These are phyloP conservation scores for Numenius phaeopus DNA, from an alignment of 2,797 vertebrate species.

Conservation along the genomic window DNA sequence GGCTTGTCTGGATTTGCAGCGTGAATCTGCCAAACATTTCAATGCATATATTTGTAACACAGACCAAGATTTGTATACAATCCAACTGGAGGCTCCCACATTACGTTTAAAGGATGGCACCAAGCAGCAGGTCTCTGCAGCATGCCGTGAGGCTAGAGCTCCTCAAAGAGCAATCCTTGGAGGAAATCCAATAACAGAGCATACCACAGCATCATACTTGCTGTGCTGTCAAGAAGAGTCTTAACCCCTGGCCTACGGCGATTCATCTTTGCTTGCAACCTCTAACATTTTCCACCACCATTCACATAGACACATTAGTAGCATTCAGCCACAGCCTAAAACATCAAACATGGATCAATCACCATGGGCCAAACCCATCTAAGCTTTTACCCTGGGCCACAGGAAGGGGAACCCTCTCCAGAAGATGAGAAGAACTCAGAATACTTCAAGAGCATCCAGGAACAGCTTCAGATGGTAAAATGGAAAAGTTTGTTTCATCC, in stretches of 20 bases:
- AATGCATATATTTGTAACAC: neutral
- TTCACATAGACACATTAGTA: neutral
- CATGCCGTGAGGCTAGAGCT: neutral
- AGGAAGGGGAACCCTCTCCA: neutral
- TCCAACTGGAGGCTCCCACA: neutral
- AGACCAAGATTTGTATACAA: neutral
- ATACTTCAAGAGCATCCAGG: neutral
- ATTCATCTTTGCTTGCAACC: slow-evolving; percentile 10
- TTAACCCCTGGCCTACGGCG: neutral
- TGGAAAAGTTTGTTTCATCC: neutral
- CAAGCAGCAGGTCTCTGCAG: slow-evolving; percentile 5
- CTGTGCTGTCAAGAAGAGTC: neutral
- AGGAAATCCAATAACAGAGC: neutral
- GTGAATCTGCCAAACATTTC: slow-evolving; percentile 24
- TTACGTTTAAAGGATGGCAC: neutral
- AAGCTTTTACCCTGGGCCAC: neutral
- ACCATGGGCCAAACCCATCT: neutral
- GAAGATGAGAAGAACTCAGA: neutral
- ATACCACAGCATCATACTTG: slow-evolving; percentile 5
- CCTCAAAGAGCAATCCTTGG: neutral
- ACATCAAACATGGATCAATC: neutral
- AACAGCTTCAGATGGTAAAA: neutral
- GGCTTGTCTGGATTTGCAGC: slow-evolving; percentile 32
- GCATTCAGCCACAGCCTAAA: neutral
- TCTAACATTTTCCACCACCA: slow-evolving; percentile 9